Percentiles rank a stretch among this genome's conserved stretches.
phyloP scores from a whole-genome alignment of 1,140 invertebrate species.

The Phocides pigmalion region DNA sequence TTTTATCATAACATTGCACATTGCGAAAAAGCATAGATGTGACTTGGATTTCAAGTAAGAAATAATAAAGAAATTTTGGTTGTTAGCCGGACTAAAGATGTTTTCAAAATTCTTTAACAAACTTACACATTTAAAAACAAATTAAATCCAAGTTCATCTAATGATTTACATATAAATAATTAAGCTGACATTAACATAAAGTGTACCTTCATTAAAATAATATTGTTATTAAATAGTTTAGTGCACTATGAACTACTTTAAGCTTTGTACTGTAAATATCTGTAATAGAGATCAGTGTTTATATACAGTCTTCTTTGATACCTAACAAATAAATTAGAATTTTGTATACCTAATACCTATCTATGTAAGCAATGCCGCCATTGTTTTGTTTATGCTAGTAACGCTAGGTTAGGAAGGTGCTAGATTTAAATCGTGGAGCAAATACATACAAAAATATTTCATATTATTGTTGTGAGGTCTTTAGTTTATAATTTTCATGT shows the following conservation, averaged over 20 bases:
- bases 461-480: constrained; percentile 38
- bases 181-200: constrained; percentile 15
- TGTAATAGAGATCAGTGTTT: constrained; percentile 72
- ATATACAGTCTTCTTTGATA: constrained; percentile 78
- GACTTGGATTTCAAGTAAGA: neutral
- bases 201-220: constrained; percentile 48
- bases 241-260: constrained; percentile 63
- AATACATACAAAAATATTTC: constrained; percentile 35
- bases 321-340: constrained; percentile 72
- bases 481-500: constrained; percentile 46
- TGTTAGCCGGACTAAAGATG: neutral
- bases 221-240: constrained; percentile 60
- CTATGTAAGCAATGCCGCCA: constrained; percentile 48
- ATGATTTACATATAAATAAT: constrained; percentile 14
- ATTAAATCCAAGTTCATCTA: constrained; percentile 12
- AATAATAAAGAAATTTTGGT: too few relatives aligned
- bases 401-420: constrained; percentile 63
- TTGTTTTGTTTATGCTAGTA: constrained; percentile 39
- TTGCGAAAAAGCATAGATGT: neutral
- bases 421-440: constrained; percentile 54
- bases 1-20: neutral
- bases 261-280: constrained; percentile 78
- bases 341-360: constrained; percentile 68
- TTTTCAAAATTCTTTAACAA: too few relatives aligned
- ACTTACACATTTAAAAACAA: neutral